Evolutionary conservation across 2,797 vertebrate genomes (phyloP).

Genomic region (Helarctos malayanus): DNA sequence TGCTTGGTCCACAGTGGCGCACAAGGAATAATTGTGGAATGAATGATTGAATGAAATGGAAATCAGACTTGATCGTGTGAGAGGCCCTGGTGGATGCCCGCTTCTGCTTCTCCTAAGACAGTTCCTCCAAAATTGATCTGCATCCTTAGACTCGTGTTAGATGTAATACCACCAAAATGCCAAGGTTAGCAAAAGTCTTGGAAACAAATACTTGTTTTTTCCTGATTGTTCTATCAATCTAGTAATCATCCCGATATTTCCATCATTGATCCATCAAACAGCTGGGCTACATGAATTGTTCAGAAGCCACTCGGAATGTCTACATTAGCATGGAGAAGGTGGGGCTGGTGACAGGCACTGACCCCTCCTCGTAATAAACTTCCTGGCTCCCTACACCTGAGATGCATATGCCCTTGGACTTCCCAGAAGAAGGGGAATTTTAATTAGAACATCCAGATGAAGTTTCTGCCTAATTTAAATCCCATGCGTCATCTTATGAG

Average conservation of each 20-base stretch:
- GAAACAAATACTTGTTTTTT: neutral
- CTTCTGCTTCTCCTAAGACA: neutral
- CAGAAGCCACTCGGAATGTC: neutral
- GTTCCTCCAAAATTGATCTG: neutral
- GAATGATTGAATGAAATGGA: neutral
- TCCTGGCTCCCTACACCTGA: neutral
- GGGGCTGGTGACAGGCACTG: neutral
- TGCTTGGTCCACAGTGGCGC: neutral
- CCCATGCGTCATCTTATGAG: neutral
- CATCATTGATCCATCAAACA: neutral
- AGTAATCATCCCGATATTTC: neutral
- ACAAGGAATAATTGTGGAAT: neutral
- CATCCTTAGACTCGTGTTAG: neutral
- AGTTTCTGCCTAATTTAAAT: neutral
- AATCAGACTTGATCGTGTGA: neutral
- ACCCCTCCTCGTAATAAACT: neutral
- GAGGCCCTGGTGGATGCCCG: neutral
- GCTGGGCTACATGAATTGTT: neutral
- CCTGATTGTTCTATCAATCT: neutral
- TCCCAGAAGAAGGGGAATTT: slow-evolving; percentile 1
- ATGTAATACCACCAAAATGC: neutral
- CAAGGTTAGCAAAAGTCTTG: neutral
- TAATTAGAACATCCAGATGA: slow-evolving; percentile 2
- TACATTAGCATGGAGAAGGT: neutral
- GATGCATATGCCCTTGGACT: neutral